Evolutionary conservation across 2,888 invertebrate species (phyloP).

Genomic region (Kuschelorhynchus macadamiae): DNA sequence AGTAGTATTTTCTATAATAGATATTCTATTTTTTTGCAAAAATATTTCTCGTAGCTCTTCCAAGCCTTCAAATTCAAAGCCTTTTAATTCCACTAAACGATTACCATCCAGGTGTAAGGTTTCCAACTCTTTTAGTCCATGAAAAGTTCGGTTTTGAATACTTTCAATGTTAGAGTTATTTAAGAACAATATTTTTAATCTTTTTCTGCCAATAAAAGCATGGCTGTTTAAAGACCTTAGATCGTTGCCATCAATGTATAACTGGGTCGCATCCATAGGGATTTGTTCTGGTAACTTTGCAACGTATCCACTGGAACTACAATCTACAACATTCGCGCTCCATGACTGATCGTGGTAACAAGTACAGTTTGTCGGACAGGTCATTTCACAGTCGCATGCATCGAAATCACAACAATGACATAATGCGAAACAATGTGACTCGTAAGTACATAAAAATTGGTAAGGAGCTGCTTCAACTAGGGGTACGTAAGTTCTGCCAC

Average conservation of each 20-base stretch:
- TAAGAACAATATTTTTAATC: conserved; percentile 81
- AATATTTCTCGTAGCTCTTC: conserved; percentile 80
- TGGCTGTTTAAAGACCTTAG: conserved; percentile 83
- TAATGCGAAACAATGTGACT: conserved; percentile 86
- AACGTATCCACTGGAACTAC: conserved; percentile 79
- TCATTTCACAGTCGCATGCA: conserved; percentile 94
- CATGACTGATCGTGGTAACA: conserved; percentile 92
- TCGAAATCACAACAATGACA: conserved; percentile 94
- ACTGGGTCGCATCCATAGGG: conserved; percentile 92
- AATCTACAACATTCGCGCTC: conserved; percentile 89
- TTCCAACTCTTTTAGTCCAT: conserved; percentile 84
- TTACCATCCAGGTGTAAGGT: conserved; percentile 84
- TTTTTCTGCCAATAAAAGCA: conserved; percentile 88
- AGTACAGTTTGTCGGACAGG: conserved; percentile 88
- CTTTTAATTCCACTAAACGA: conserved; percentile 77
- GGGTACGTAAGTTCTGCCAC: conserved; percentile 81
- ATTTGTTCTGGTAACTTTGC: conserved; percentile 83
- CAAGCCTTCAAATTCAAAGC: conserved; percentile 86
- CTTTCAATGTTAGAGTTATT: conserved; percentile 84
- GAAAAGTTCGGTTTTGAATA: conserved; percentile 87
- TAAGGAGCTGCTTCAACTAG: conserved; percentile 84
- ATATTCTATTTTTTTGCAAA: conserved; percentile 82
- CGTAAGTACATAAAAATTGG: conserved; percentile 88
- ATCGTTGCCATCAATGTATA: conserved; percentile 88
- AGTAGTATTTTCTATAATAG: conserved; percentile 79